Conservation (phyloP, 2,113 vertebrate genomes). For the Rhegmatorhina hoffmannsi region DNA sequence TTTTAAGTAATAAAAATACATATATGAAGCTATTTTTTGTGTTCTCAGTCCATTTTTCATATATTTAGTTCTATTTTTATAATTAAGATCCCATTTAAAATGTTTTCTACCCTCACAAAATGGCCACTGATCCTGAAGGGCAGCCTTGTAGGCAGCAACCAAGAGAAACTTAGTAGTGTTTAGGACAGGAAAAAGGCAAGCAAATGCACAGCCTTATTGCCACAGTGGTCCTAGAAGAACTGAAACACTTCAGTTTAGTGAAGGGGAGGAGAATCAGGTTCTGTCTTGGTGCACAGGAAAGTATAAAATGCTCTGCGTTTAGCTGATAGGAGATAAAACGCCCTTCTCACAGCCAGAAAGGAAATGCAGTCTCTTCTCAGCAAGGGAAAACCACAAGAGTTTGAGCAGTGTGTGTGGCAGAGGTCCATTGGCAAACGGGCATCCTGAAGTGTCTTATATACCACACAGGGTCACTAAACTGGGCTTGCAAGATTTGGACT, state of each 20-base stretch:
- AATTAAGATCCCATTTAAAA: background rate
- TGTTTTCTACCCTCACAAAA: background rate
- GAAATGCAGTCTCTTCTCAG: background rate
- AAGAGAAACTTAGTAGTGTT: background rate
- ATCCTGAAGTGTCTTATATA: background rate
- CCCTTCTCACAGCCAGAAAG: background rate
- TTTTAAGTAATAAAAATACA: background rate
- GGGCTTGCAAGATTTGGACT: background rate
- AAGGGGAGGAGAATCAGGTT: background rate
- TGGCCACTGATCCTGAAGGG: background rate
- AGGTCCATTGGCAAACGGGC: background rate
- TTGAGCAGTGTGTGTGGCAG: rapidly evolving
- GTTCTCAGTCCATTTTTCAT: background rate
- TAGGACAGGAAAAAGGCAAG: background rate
- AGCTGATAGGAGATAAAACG: background rate
- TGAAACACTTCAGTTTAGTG: background rate
- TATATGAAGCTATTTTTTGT: background rate
- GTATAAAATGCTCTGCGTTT: background rate
- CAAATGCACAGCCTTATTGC: background rate
- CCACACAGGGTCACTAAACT: background rate
- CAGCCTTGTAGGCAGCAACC: background rate
- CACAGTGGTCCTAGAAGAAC: background rate
- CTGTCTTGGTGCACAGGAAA: background rate
- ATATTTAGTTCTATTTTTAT: background rate
- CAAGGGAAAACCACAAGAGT: background rate